Evolutionary conservation across 2,888 invertebrate genomes (phyloP).

Genomic region (Drosophila atripex): DNA sequence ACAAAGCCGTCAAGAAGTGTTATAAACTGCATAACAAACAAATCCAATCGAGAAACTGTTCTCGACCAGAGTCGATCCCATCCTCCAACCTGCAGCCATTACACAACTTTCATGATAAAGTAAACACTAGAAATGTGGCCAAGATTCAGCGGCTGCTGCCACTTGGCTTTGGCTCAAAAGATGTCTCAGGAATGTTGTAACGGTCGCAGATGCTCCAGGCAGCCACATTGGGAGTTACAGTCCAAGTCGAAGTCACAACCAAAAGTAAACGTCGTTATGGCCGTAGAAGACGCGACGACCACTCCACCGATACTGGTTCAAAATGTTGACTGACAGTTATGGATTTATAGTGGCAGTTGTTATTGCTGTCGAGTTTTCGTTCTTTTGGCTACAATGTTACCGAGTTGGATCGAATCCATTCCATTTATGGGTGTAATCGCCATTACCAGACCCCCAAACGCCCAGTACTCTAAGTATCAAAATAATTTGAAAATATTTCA

Average conservation of each 20-base stretch:
- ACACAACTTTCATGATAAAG: conserved; percentile 59
- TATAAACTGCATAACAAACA: conserved; percentile 49
- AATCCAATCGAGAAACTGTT: conserved; percentile 22
- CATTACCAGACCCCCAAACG: conserved; percentile 49
- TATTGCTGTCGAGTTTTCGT: conserved; percentile 17
- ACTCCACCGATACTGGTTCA: conserved; percentile 72
- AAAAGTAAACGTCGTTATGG: conserved; percentile 67
- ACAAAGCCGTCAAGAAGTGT: conserved; percentile 31
- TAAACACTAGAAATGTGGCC: conserved; percentile 56
- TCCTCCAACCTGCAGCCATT: conserved; percentile 34
- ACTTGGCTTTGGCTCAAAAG: conserved; percentile 48
- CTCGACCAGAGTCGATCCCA: neutral
- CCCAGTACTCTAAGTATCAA: conserved; percentile 43
- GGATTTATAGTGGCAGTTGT: conserved; percentile 75
- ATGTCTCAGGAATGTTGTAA: conserved; percentile 71
- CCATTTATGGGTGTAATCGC: conserved; percentile 70
- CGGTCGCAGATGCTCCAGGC: conserved; percentile 47
- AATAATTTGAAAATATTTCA: neutral
- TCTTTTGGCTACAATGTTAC: conserved; percentile 73
- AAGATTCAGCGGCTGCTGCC: conserved; percentile 16
- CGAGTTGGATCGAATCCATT: conserved; percentile 47
- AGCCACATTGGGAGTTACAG: conserved; percentile 1
- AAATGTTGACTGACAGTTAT: conserved; percentile 76
- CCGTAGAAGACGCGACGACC: conserved; percentile 55
- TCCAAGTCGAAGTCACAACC: conserved; percentile 20